Evolutionary conservation across 2,113 vertebrate species (phyloP).

Genomic region (Sterrhoptilus dennistouni): DNA sequence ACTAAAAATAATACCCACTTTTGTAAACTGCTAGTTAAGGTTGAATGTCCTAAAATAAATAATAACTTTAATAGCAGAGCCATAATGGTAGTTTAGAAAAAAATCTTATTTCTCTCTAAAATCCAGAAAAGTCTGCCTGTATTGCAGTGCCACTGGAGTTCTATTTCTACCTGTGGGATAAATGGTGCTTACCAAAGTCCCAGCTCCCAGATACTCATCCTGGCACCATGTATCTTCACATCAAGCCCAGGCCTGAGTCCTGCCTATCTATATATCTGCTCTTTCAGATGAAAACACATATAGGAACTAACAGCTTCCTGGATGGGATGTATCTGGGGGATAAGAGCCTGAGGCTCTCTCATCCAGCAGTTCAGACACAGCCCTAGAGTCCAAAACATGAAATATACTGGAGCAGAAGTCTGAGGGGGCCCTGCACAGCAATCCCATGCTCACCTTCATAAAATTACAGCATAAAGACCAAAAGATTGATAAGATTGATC

Average conservation of each 20-base stretch:
- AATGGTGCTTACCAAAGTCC: background rate
- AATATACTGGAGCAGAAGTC: background rate
- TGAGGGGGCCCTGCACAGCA: background rate
- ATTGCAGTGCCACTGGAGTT: background rate
- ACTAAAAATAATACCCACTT: background rate
- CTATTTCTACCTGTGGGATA: background rate
- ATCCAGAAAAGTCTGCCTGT: background rate
- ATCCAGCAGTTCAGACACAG: background rate
- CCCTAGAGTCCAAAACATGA: background rate
- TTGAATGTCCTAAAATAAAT: background rate
- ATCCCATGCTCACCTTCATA: accelerated
- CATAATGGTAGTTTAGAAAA: background rate
- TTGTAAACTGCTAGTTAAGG: background rate
- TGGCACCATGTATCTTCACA: background rate
- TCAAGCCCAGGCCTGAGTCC: background rate
- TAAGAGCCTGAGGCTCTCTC: background rate
- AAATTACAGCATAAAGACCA: background rate
- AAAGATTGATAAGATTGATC: background rate
- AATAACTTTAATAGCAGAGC: background rate
- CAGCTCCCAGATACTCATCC: background rate
- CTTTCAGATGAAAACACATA: background rate
- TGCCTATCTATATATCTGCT: background rate
- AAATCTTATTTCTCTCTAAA: background rate
- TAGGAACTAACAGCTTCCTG: background rate
- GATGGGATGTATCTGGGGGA: background rate